Conservation (phyloP, 1,140 invertebrate genomes). For the Tetramorium alpestre region DNA sequence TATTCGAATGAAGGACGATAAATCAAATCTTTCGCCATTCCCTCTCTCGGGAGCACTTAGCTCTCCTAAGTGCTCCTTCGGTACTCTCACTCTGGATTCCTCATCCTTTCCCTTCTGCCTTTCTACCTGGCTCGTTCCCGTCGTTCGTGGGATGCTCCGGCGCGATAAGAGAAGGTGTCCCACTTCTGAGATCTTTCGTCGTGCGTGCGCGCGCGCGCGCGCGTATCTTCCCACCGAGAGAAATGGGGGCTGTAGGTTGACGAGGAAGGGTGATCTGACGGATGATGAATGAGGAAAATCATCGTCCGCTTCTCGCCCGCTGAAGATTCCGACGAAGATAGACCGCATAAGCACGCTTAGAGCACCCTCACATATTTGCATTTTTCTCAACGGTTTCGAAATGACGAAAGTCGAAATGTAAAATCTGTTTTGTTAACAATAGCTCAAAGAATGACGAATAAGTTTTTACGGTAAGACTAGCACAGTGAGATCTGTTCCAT, state of each 20-base stretch:
- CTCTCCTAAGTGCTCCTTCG: constrained; percentile 13
- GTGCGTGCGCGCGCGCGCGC: neutral
- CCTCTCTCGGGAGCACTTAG: constrained; percentile 31
- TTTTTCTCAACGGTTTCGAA: neutral
- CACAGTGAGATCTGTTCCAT: no score
- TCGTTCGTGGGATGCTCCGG: neutral
- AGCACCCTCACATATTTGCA: neutral
- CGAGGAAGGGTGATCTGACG: constrained; percentile 9
- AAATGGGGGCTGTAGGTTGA: constrained; percentile 39
- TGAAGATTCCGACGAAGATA: no score
- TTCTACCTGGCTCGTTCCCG: constrained; percentile 40
- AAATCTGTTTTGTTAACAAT: neutral
- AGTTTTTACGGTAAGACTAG: neutral
- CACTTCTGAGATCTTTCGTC: constrained; percentile 51
- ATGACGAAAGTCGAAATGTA: neutral
- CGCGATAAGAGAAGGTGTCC: constrained; percentile 45
- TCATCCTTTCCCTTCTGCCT: constrained; percentile 43
- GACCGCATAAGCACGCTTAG: neutral
- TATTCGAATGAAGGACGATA: neutral
- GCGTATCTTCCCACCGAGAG: neutral
- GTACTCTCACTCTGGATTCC: constrained; percentile 65
- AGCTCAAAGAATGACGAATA: neutral
- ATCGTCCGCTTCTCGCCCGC: neutral
- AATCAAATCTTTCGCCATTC: constrained; percentile 9
- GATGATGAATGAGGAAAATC: neutral